Conservation (phyloP, 2,113 vertebrate genomes). For the Equus przewalskii region DNA sequence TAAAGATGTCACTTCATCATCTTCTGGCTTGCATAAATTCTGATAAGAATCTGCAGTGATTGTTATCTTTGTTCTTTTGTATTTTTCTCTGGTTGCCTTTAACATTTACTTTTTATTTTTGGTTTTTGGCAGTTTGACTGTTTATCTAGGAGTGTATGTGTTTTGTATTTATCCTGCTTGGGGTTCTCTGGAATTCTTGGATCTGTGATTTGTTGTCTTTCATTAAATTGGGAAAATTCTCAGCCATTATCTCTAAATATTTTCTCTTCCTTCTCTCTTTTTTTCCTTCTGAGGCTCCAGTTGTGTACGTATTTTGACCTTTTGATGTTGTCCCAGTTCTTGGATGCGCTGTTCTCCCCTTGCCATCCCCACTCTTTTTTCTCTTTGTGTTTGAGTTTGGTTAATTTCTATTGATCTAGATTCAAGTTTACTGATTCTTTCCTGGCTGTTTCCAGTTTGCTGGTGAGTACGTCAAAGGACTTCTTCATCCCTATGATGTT, state of each 20-base stretch:
- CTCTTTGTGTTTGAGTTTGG: background rate
- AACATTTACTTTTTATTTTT: too few species aligned
- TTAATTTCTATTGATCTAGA: background rate
- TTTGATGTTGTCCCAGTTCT: background rate
- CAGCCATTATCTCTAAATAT: background rate
- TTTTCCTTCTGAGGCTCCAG: background rate
- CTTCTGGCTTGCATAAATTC: too few species aligned
- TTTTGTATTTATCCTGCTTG: background rate
- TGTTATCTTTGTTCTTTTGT: too few species aligned
- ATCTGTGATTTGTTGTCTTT: slow-evolving; percentile 41
- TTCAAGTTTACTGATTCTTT: background rate
- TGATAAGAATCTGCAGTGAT: too few species aligned
- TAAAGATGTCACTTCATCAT: too few species aligned
- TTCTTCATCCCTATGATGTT: background rate
- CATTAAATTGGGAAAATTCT: background rate
- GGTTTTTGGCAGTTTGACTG: too few species aligned
- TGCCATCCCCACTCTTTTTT: background rate
- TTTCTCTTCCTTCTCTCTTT: background rate
- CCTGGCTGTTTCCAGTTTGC: background rate
- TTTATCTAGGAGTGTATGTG: too few species aligned
- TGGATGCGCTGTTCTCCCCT: background rate
- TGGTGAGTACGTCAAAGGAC: background rate
- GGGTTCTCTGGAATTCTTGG: background rate
- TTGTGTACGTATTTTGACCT: background rate
- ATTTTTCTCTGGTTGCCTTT: too few species aligned